A percentile compares a stretch with the other conserved stretches of the same genome.
Conservation (phyloP, 2,888 invertebrate species). For the Mythimna loreyi region DNA sequence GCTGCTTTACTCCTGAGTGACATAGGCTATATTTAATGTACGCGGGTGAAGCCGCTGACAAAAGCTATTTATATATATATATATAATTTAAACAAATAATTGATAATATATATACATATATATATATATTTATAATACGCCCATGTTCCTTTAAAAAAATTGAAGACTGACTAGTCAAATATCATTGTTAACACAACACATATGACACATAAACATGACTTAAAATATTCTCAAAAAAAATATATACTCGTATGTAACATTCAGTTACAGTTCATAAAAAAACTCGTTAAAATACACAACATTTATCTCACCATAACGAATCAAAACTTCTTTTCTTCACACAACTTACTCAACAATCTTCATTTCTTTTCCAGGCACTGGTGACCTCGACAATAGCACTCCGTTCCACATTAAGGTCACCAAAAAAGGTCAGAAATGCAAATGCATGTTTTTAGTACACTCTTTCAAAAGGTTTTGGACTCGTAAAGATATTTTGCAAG, state of each 20-base stretch:
- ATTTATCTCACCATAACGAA: constrained; percentile 22
- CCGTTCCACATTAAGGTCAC: constrained; percentile 43
- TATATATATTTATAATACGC: too few relatives aligned
- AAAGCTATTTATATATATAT: too few relatives aligned
- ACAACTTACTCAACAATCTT: background rate
- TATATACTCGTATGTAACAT: background rate
- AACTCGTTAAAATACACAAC: background rate
- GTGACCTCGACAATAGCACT: constrained; percentile 15
- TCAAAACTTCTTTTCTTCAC: constrained; percentile 11
- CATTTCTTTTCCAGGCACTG: constrained; percentile 60
- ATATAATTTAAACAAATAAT: too few relatives aligned
- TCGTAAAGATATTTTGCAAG: constrained; percentile 17
- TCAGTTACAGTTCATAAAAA: background rate
- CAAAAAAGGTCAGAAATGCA: constrained; percentile 38
- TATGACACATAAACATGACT: too few relatives aligned
- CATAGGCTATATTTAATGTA: too few relatives aligned
- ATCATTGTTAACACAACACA: too few relatives aligned
- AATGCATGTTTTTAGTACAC: constrained; percentile 26
- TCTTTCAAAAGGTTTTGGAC: constrained; percentile 28
- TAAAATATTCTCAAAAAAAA: too few relatives aligned
- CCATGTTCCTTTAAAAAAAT: too few relatives aligned
- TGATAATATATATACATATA: too few relatives aligned
- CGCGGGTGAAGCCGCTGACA: too few relatives aligned
- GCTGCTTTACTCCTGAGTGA: too few relatives aligned
- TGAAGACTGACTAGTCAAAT: too few relatives aligned